Evolutionary conservation across 2,113 vertebrate species (phyloP).

Genomic region (Platysteira castanea): DNA sequence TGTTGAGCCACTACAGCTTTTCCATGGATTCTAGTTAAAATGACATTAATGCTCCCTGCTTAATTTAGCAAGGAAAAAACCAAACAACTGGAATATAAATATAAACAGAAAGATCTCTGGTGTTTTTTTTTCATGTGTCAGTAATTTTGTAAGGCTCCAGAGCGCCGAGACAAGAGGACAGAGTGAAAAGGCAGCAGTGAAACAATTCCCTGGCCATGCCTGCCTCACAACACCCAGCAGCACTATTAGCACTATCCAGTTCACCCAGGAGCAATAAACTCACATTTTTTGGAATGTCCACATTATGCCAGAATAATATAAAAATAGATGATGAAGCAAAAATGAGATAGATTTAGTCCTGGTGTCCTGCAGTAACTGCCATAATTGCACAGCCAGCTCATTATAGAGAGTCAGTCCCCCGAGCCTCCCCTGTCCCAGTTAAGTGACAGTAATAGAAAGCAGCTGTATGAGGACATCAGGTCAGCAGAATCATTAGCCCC

Average conservation of each 20-base stretch:
- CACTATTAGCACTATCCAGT: neutral
- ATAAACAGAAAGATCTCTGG: neutral
- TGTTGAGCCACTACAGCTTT: neutral
- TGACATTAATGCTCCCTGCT: neutral
- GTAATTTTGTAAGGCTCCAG: neutral
- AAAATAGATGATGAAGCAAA: conserved; percentile 26
- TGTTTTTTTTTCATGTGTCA: neutral
- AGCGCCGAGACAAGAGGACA: neutral
- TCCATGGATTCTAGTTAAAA: neutral
- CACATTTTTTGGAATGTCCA: neutral
- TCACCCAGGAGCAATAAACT: neutral
- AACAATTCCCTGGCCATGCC: neutral
- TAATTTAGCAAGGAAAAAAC: neutral
- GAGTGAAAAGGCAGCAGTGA: accelerated
- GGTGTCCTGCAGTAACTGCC: neutral
- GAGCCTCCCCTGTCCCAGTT: neutral
- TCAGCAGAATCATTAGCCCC: conserved; percentile 41
- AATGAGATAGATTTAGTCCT: neutral
- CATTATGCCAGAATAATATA: neutral
- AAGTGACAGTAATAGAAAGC: conserved; percentile 30
- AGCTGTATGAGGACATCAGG: conserved; percentile 45
- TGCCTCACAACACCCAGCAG: neutral
- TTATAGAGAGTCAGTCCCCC: neutral
- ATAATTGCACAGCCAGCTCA: conserved; percentile 7
- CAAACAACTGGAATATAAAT: neutral